Evolutionary conservation across 2,797 vertebrate genomes (phyloP).

Genomic region (Microtus californicus): DNA sequence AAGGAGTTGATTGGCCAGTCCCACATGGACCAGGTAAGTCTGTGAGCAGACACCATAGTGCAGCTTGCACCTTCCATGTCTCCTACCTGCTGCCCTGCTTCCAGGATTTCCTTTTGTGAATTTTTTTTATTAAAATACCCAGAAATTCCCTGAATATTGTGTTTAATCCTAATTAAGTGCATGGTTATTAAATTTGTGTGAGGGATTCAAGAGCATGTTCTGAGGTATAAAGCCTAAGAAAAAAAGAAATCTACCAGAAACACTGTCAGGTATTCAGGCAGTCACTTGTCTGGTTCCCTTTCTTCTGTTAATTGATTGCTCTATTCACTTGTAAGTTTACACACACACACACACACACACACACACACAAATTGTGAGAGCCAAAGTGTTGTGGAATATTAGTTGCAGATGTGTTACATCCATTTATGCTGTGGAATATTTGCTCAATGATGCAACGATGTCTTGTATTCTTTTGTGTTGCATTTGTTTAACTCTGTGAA

Average conservation of each 20-base stretch:
- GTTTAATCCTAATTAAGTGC: neutral
- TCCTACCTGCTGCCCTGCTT: neutral
- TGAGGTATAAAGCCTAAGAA: neutral
- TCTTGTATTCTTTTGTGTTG: neutral
- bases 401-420: neutral
- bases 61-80: neutral
- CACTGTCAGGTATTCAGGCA: neutral
- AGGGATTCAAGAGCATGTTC: constrained; percentile 12
- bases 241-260: constrained; percentile 20
- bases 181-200: neutral
- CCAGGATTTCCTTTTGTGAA: neutral
- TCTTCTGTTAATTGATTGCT: neutral
- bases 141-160: neutral
- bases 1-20: neutral
- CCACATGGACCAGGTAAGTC: neutral
- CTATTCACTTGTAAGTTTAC: neutral
- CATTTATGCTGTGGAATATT: neutral
- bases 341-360: neutral
- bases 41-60: neutral
- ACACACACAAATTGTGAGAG: neutral
- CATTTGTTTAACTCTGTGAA: neutral
- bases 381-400: neutral
- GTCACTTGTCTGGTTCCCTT: neutral
- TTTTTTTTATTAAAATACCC: constrained; percentile 18
- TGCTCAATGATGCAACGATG: neutral